These are phyloP conservation scores for Aphelinus certus DNA, from an alignment of 1,140 invertebrate species.

Conservation along the genomic window DNA sequence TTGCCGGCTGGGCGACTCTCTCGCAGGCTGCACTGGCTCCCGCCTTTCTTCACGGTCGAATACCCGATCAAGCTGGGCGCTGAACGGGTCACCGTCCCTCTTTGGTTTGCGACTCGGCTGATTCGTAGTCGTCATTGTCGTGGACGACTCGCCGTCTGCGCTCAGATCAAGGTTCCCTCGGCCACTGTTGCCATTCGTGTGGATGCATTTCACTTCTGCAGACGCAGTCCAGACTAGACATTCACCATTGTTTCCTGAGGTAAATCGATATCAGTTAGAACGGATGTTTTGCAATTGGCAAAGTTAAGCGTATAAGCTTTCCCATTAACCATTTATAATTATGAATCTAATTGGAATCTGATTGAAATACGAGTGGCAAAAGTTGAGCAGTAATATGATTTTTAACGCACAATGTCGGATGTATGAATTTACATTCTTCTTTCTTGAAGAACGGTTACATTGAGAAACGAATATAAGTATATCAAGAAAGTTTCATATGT, in stretches of 20 bases:
- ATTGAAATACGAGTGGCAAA: no score
- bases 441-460: no score
- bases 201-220: conserved; percentile 58
- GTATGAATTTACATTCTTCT: no score
- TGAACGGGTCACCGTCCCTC: conserved; percentile 73
- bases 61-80: conserved; percentile 75
- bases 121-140: conserved; percentile 8
- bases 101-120: conserved; percentile 46
- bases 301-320: no score
- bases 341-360: no score
- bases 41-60: conserved; percentile 78
- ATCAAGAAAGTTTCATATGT: no score
- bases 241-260: conserved; percentile 49
- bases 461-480: no score
- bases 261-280: not conserved
- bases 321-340: no score
- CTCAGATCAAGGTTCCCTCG: conserved; percentile 9
- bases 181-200: conserved; percentile 46
- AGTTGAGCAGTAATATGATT: no score
- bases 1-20: conserved; percentile 69
- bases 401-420: no score
- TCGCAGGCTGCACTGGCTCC: conserved; percentile 43
- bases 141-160: not conserved
- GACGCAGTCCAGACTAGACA: conserved; percentile 68
- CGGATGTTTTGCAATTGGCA: no score